Evolutionary conservation across 2,888 invertebrate species (phyloP).

Genomic region (Netelia inedita): DNA sequence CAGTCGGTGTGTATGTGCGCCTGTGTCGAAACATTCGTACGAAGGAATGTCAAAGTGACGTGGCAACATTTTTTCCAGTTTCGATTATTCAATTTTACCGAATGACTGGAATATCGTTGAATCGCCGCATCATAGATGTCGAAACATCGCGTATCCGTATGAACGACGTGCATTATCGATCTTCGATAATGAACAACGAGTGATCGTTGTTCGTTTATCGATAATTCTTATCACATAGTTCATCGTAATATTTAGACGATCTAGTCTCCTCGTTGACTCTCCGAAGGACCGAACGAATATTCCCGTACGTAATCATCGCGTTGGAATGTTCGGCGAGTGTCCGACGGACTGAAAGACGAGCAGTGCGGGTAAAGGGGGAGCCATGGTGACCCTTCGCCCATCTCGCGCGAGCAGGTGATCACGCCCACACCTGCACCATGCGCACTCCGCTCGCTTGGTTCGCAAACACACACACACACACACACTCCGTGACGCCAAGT

Average conservation of each 20-base stretch:
- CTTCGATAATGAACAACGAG: neutral
- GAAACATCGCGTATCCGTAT: too few species aligned
- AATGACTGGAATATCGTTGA: slow-evolving; percentile 32
- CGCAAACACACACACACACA: slow-evolving; percentile 16
- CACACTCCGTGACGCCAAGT: too few species aligned
- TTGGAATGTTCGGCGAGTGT: slow-evolving; percentile 53
- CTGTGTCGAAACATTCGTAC: slow-evolving; percentile 45
- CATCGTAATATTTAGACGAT: slow-evolving; percentile 16
- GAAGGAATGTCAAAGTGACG: slow-evolving; percentile 25
- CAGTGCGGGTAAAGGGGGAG: slow-evolving; percentile 41
- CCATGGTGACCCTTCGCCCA: slow-evolving; percentile 57
- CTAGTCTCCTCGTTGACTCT: neutral
- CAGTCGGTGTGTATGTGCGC: neutral
- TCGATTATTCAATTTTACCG: slow-evolving; percentile 15
- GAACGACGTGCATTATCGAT: neutral
- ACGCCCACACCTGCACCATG: slow-evolving; percentile 79
- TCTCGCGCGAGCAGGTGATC: slow-evolving; percentile 80
- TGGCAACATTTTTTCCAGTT: slow-evolving; percentile 25
- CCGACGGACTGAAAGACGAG: slow-evolving; percentile 43
- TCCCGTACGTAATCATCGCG: slow-evolving; percentile 38
- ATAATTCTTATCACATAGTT: neutral
- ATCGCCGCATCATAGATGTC: neutral
- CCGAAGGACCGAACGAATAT: neutral
- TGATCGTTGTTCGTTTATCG: neutral
- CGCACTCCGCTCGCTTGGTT: slow-evolving; percentile 56